Conservation (phyloP, 2,113 vertebrate species). For the Stegastes partitus region DNA sequence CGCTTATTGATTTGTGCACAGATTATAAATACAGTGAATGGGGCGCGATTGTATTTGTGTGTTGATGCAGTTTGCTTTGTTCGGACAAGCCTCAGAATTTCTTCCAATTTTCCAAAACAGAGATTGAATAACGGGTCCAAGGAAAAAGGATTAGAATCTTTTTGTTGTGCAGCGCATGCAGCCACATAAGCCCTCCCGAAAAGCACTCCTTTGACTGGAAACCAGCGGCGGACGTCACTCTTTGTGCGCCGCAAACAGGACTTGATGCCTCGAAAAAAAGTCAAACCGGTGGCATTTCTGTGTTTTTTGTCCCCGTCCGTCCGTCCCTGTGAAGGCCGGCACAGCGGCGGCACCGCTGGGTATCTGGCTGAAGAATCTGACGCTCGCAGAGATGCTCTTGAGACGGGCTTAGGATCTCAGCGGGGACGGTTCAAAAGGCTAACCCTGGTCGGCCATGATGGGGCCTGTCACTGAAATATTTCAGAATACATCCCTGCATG, state of each 20-base stretch:
- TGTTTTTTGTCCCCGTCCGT: slow-evolving; percentile 41
- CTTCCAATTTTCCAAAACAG: slow-evolving; percentile 61
- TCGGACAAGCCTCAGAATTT: slow-evolving; percentile 45
- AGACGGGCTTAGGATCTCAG: slow-evolving; percentile 69
- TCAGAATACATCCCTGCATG: slow-evolving; percentile 43
- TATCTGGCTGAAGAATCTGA: slow-evolving; percentile 64
- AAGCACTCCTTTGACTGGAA: slow-evolving; percentile 71
- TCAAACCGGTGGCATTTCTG: slow-evolving; percentile 62
- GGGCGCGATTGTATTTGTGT: slow-evolving; percentile 19
- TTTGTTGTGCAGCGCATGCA: slow-evolving; percentile 68
- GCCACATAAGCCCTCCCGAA: slow-evolving; percentile 70
- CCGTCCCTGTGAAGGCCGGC: slow-evolving; percentile 59
- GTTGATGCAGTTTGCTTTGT: slow-evolving; percentile 42
- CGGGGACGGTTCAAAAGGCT: slow-evolving; percentile 61
- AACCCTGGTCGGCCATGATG: slow-evolving; percentile 52
- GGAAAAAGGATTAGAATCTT: slow-evolving; percentile 74
- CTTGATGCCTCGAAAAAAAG: slow-evolving; percentile 68
- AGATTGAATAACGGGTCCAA: slow-evolving; percentile 64
- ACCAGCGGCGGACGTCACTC: slow-evolving; percentile 59
- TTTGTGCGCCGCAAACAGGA: slow-evolving; percentile 70
- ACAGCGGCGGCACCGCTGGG: slow-evolving; percentile 56
- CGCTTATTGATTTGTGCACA: slow-evolving; percentile 71
- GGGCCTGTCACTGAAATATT: slow-evolving; percentile 53
- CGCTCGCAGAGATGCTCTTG: slow-evolving; percentile 61
- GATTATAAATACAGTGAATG: slow-evolving; percentile 66